phyloP scores from a whole-genome alignment of 2,113 vertebrate species.

The Limnothrissa miodon region DNA sequence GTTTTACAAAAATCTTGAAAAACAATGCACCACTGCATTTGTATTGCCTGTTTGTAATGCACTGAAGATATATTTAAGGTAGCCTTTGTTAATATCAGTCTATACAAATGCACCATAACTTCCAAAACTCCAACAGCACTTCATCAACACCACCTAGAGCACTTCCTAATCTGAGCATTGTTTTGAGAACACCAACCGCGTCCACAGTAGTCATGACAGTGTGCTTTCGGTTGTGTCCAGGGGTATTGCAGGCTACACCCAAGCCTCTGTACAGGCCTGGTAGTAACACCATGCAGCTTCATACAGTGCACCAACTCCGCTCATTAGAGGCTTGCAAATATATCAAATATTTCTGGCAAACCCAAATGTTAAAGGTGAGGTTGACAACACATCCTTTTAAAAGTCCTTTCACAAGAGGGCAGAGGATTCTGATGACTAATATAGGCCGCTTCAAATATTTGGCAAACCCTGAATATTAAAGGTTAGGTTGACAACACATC shows the following conservation, averaged over 20 bases:
- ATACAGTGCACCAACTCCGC: neutral
- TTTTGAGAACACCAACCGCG: neutral
- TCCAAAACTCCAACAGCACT: slow-evolving; percentile 45
- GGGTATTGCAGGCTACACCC: neutral
- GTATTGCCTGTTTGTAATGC: neutral
- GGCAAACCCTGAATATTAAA: neutral
- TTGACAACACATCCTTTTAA: neutral
- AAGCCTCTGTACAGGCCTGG: neutral
- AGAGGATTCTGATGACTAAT: neutral
- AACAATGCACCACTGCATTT: neutral
- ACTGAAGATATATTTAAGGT: neutral
- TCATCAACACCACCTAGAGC: slow-evolving; percentile 47
- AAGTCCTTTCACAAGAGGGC: neutral
- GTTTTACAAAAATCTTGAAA: slow-evolving; percentile 3
- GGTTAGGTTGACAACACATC: no score
- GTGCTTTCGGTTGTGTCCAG: neutral
- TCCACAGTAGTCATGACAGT: neutral
- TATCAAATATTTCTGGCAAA: neutral
- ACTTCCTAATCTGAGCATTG: slow-evolving; percentile 47
- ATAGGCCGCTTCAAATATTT: no score
- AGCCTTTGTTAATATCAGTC: neutral
- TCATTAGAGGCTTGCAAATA: neutral
- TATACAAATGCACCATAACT: neutral
- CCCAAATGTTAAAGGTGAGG: neutral
- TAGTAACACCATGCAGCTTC: neutral